Evolutionary conservation across 2,888 invertebrate genomes (phyloP), one percentile per base, ranked within the genome.

Genomic region (Lepidocyrtinus sp.): DNA sequence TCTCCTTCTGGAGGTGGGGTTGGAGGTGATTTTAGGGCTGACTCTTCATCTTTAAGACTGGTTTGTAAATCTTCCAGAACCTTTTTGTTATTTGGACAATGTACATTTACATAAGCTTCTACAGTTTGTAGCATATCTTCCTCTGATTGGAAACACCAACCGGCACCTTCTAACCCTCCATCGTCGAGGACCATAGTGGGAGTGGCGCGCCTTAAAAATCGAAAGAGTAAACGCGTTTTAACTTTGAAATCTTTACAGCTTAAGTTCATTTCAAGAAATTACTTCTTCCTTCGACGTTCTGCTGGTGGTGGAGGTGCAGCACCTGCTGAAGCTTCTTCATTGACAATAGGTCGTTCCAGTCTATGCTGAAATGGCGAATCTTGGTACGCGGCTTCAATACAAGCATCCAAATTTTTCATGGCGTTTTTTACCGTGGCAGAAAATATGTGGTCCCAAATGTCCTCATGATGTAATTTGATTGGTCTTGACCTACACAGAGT

Each of bases 381-480:
- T 9, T 65, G 55, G 72, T 85, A 84, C 12, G 83, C 83, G 1
- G 78, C 84, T 24, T 74, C 69, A 27, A 84, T 72, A 17, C 82
- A 76, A n/a, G 79, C 84, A 22, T 85, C 85, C 59, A 85, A 46
- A 62, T 83, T 84, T 3, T 64, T 21, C 81, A 85, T 71, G 0
- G 83, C 63, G 17, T 46, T 71, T 21, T 71, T 78, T 0, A 80
- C 76, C 26, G 67, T 77, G 1, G 73, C 59, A 1, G 82, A 75
- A 21, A 83, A 79, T n/a, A 83, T 68, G 61, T 84, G 72, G 55
- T 84, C 83, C 85, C 85, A 85, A 19, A 83, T 46, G n/a, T 71
- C 67, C 1, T 79, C 80, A 21, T 83, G 15, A 50, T 50, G 9
- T 25, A 61, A 63, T n/a, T n/a, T n/a, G n/a, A n/a, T n/a, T n/a